phyloP scores from a whole-genome alignment of 2,888 invertebrate genomes.

The Acanthococcus lagerstroemiae region DNA sequence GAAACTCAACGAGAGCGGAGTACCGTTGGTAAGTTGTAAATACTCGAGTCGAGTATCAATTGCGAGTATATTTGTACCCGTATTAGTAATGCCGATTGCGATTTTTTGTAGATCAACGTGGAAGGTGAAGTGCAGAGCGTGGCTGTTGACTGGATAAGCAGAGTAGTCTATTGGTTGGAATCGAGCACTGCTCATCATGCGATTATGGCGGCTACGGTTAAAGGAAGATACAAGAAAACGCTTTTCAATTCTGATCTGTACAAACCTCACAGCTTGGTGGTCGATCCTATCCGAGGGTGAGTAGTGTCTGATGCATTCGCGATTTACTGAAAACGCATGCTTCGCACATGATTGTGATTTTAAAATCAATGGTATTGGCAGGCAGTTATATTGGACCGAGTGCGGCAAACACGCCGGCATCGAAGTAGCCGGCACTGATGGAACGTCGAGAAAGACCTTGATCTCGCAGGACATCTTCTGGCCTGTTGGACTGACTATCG shows the following conservation, averaged over 20 bases:
- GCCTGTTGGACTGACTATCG: slow-evolving; percentile 66
- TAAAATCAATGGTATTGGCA: slow-evolving; percentile 37
- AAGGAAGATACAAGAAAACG: slow-evolving; percentile 50
- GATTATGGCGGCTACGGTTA: slow-evolving; percentile 47
- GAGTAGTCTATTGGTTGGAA: slow-evolving; percentile 61
- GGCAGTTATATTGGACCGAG: slow-evolving; percentile 67
- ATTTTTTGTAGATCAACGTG: slow-evolving; percentile 33
- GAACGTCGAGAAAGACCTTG: slow-evolving; percentile 48
- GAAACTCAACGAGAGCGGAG: slow-evolving; percentile 5
- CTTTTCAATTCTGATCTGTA: slow-evolving; percentile 47
- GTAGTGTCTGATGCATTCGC: not conserved
- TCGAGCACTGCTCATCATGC: slow-evolving; percentile 38
- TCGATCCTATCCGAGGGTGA: slow-evolving; percentile 54
- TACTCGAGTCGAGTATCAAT: no score
- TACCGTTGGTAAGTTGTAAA: not conserved
- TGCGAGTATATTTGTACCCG: not conserved
- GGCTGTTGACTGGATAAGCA: slow-evolving; percentile 60
- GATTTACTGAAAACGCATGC: not conserved
- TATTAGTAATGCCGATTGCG: not conserved
- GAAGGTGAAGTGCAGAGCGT: slow-evolving; percentile 60
- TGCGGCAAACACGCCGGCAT: slow-evolving; percentile 56
- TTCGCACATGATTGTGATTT: not conserved
- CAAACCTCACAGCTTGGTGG: slow-evolving; percentile 60
- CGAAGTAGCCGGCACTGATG: slow-evolving; percentile 56
- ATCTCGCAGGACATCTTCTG: slow-evolving; percentile 53